A percentile compares a stretch with the other conserved stretches of the same genome.
Conservation (phyloP, 2,888 invertebrate genomes). For the Leptinotarsa peninsularis region DNA sequence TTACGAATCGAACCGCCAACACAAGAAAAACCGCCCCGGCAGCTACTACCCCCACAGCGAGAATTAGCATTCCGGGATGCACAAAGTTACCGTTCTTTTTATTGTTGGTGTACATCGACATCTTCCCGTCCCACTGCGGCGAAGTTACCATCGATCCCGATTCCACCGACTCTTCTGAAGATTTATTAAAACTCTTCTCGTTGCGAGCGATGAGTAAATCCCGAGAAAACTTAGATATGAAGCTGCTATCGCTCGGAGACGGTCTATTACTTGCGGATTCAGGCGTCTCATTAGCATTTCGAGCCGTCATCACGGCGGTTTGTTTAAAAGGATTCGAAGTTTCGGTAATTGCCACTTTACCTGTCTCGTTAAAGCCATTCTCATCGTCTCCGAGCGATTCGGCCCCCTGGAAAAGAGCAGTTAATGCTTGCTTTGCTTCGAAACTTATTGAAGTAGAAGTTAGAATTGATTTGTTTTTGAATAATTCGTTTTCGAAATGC, state of each 20-base stretch:
- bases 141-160: slow-evolving; percentile 37
- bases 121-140: slow-evolving; percentile 54
- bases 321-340: slow-evolving; percentile 14
- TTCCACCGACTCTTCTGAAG: slow-evolving; percentile 22
- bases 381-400: slow-evolving; percentile 9
- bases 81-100: slow-evolving; percentile 54
- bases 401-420: not conserved
- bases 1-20: slow-evolving; percentile 65
- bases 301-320: slow-evolving; percentile 11
- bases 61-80: slow-evolving; percentile 72
- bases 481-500: slow-evolving; percentile 3
- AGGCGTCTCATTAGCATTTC: slow-evolving; percentile 46
- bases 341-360: slow-evolving; percentile 23
- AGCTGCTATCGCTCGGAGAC: slow-evolving; percentile 25
- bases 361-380: slow-evolving; percentile 12
- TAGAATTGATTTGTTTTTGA: not conserved
- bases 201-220: slow-evolving; percentile 43
- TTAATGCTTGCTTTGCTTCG: not conserved
- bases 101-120: slow-evolving; percentile 58
- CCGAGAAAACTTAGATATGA: slow-evolving; percentile 42
- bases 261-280: slow-evolving; percentile 43
- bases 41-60: slow-evolving; percentile 68
- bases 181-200: slow-evolving; percentile 26
- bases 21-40: slow-evolving; percentile 70
- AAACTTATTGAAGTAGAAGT: not conserved